Evolutionary conservation across 2,113 vertebrate genomes (phyloP).

Genomic region (Mixornis gularis): DNA sequence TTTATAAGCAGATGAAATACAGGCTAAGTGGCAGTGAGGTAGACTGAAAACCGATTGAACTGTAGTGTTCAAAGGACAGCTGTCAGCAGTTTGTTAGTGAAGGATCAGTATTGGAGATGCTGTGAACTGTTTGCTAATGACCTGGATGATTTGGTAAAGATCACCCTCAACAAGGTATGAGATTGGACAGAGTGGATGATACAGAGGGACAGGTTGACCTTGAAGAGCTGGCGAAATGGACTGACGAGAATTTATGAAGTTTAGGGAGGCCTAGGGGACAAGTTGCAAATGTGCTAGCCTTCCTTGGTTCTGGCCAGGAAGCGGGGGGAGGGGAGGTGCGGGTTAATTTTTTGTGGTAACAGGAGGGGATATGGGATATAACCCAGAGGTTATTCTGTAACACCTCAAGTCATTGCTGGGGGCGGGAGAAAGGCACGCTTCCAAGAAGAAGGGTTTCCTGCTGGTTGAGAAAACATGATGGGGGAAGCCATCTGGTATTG

Average conservation of each 20-base stretch:
- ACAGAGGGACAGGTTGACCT: neutral
- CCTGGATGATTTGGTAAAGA: neutral
- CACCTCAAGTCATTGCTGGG: neutral
- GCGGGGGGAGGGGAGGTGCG: too few relatives aligned
- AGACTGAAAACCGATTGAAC: neutral
- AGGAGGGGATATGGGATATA: neutral
- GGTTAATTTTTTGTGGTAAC: neutral
- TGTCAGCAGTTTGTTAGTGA: neutral
- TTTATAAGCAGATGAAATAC: neutral
- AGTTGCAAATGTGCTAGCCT: neutral
- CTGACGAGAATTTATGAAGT: neutral
- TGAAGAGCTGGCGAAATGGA: neutral
- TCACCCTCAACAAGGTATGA: neutral
- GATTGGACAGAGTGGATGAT: neutral
- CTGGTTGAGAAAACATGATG: neutral
- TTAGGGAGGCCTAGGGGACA: neutral
- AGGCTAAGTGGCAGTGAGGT: neutral
- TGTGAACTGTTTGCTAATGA: neutral
- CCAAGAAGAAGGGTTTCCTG: neutral
- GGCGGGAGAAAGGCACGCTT: fast-evolving
- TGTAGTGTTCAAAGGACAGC: neutral
- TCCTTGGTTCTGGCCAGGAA: neutral
- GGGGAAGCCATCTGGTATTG: neutral
- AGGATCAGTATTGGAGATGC: neutral
- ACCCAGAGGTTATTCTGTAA: neutral